Evolutionary conservation across 2,888 invertebrate genomes (phyloP).

Genomic region (Chrysolina haemoptera): DNA sequence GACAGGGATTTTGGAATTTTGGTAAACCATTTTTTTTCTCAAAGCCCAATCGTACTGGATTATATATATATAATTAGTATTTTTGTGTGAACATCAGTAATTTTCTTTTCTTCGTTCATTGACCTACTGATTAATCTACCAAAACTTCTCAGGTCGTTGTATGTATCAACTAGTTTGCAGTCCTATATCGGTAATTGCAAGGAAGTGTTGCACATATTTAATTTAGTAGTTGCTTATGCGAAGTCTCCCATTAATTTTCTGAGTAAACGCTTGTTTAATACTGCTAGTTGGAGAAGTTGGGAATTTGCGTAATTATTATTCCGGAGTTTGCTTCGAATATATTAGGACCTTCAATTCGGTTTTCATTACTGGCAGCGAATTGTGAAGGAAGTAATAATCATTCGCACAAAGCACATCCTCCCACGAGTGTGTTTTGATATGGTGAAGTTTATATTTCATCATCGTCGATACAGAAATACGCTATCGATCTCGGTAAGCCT

Average conservation of each 20-base stretch:
- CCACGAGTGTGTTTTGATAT: neutral
- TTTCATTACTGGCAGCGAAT: constrained; percentile 14
- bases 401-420: neutral
- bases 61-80: no score
- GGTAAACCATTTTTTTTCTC: no score
- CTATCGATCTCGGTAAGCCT: neutral
- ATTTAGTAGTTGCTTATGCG: constrained; percentile 24
- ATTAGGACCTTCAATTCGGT: constrained; percentile 26
- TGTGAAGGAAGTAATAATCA: constrained; percentile 7
- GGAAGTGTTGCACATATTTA: constrained; percentile 33
- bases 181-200: constrained; percentile 13
- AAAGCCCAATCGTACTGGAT: no score
- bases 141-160: neutral
- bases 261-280: constrained; percentile 32
- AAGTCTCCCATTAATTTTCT: constrained; percentile 31
- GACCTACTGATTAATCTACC: neutral
- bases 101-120: neutral
- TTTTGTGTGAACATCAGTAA: neutral
- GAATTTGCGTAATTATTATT: constrained; percentile 31
- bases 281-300: constrained; percentile 23
- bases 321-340: constrained; percentile 28
- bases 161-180: constrained; percentile 9
- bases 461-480: neutral
- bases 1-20: no score
- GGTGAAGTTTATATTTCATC: neutral